phyloP scores from a whole-genome alignment of 1,140 invertebrate species.

The Wiebesia pumilae region DNA sequence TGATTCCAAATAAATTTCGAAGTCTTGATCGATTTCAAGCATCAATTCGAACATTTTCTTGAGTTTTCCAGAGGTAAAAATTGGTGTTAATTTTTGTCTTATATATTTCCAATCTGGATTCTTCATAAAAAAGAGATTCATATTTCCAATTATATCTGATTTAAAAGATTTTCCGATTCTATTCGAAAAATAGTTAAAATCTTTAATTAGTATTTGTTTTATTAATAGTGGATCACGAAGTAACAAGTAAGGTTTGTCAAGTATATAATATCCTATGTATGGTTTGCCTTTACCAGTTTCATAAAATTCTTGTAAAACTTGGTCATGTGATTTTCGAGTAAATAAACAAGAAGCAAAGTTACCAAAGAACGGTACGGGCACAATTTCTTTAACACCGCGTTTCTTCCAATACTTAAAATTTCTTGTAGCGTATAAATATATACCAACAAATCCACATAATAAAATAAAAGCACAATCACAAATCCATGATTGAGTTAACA shows the following conservation, averaged over 20 bases:
- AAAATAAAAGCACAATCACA: constrained; percentile 9
- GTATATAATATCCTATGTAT: constrained; percentile 66
- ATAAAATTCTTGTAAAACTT: constrained; percentile 57
- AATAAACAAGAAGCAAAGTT: constrained; percentile 59
- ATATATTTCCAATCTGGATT: constrained; percentile 69
- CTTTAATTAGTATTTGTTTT: constrained; percentile 73
- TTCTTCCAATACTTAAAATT: constrained; percentile 71
- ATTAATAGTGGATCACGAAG: constrained; percentile 72
- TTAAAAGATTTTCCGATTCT: constrained; percentile 56
- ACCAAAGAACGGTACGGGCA: constrained; percentile 64
- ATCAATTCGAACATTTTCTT: constrained; percentile 73
- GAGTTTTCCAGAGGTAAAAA: constrained; percentile 70
- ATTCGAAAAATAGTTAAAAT: constrained; percentile 72
- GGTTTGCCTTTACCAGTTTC: constrained; percentile 45
- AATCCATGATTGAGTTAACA: constrained; percentile 36
- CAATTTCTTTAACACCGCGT: constrained; percentile 59
- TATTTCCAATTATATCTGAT: constrained; percentile 56
- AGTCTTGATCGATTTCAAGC: constrained; percentile 64
- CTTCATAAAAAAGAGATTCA: constrained; percentile 64
- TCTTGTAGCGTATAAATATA: constrained; percentile 65
- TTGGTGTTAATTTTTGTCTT: constrained; percentile 68
- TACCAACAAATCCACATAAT: neutral
- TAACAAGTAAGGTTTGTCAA: constrained; percentile 68
- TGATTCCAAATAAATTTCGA: constrained; percentile 63
- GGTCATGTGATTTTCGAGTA: constrained; percentile 36